Percentiles rank a stretch among this genome's conserved stretches.
Evolutionary conservation across 2,797 vertebrate species (phyloP).

Genomic region (Argyrosomus regius): DNA sequence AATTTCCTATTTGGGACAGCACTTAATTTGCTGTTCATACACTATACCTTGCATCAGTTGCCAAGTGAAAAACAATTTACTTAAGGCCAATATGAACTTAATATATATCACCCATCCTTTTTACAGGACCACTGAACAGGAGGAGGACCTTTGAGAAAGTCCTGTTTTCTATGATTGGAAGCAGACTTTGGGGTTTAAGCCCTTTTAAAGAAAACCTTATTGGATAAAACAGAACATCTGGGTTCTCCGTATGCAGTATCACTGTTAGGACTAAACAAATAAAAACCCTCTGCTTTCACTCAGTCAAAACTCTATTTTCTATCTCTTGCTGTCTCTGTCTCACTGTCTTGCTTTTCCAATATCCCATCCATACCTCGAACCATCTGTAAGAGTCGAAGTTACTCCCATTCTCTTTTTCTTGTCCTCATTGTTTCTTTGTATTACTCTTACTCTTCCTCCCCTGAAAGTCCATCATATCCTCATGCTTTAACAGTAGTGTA

Average conservation of each 20-base stretch:
- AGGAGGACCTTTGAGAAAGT: conserved; percentile 68
- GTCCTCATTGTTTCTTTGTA: conserved; percentile 10
- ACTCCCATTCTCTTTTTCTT: conserved; percentile 26
- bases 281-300: conserved; percentile 63
- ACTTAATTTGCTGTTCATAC: conserved; percentile 79
- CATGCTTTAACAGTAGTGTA: conserved; percentile 59
- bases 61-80: conserved; percentile 81
- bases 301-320: conserved; percentile 52
- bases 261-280: conserved; percentile 68
- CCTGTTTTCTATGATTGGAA: conserved; percentile 78
- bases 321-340: conserved; percentile 32
- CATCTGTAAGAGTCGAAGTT: conserved; percentile 43
- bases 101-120: conserved; percentile 66
- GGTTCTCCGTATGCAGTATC: conserved; percentile 65
- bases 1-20: conserved; percentile 76
- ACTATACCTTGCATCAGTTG: conserved; percentile 71
- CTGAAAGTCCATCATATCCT: conserved; percentile 47
- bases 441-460: conserved; percentile 25
- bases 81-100: conserved; percentile 72
- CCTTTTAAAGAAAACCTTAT: conserved; percentile 78
- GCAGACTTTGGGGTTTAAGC: conserved; percentile 75
- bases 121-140: conserved; percentile 66
- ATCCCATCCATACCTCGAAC: conserved; percentile 44
- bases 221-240: conserved; percentile 83
- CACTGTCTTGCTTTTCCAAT: conserved; percentile 48